Percentiles rank a stretch among this genome's conserved stretches.
phyloP scores from a whole-genome alignment of 1,140 invertebrate genomes.

The Bombus waltoni region DNA sequence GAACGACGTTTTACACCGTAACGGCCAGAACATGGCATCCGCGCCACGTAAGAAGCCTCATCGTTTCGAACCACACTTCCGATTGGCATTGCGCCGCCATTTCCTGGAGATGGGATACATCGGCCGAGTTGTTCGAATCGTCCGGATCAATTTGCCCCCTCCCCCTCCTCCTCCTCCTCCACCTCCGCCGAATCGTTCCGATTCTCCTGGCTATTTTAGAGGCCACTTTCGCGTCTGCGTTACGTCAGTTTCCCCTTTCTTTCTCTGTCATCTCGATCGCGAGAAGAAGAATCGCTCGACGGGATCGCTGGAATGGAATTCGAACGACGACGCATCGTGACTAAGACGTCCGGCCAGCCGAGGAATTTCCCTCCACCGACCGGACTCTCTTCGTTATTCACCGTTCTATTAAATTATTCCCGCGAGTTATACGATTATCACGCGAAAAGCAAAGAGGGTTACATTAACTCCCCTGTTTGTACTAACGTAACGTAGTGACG shows the following conservation, averaged over 20 bases:
- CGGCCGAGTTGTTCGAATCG: neutral
- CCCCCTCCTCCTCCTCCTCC: too few species aligned
- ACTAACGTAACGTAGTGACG: neutral
- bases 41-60: constrained; percentile 47
- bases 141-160: neutral
- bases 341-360: neutral
- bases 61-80: neutral
- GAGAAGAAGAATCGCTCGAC: neutral
- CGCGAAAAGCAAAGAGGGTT: neutral
- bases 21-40: constrained; percentile 17
- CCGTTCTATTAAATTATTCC: neutral
- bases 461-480: neutral
- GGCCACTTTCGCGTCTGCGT: constrained; percentile 12
- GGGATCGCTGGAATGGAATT: constrained; percentile 1
- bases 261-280: neutral
- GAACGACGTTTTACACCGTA: constrained; percentile 46
- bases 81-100: constrained; percentile 43
- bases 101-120: constrained; percentile 43
- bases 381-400: neutral
- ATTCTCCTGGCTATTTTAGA: constrained; percentile 16
- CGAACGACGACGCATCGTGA: neutral
- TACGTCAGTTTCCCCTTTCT: constrained; percentile 4
- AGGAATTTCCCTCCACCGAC: neutral
- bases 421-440: neutral
- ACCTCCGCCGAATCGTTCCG: neutral